A percentile compares a stretch with the other conserved stretches of the same genome.
Conservation (phyloP, 2,888 invertebrate genomes). For the Sinohyriopsis cumingii region DNA sequence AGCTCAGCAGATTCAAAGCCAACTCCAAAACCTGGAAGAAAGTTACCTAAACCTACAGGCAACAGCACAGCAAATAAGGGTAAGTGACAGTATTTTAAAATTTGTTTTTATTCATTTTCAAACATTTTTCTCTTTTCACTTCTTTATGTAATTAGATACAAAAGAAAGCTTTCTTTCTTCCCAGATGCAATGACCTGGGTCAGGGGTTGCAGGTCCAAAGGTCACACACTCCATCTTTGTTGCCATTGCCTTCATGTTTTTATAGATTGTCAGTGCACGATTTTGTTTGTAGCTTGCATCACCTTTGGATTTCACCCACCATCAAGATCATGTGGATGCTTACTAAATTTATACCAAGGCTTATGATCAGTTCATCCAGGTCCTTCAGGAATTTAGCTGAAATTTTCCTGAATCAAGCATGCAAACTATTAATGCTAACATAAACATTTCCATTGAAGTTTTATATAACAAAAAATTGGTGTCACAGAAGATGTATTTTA, state of each 20-base stretch:
- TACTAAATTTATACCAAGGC: too few relatives aligned
- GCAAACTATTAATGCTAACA: too few relatives aligned
- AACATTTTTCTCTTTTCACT: constrained; percentile 2
- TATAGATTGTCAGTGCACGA: constrained; percentile 1
- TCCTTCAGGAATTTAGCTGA: too few relatives aligned
- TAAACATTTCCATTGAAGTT: too few relatives aligned
- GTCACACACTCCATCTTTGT: constrained; percentile 45
- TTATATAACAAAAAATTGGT: too few relatives aligned
- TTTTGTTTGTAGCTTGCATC: not conserved
- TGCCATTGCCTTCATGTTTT: constrained; percentile 40
- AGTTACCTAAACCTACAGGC: constrained; percentile 91
- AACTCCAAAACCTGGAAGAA: constrained; percentile 91
- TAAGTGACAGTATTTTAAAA: constrained; percentile 42
- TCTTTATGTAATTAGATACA: constrained; percentile 1
- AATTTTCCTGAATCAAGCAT: too few relatives aligned
- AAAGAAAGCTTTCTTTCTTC: constrained; percentile 3
- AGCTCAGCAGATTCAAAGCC: constrained; percentile 85
- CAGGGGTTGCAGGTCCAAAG: constrained; percentile 45
- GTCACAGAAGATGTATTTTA: too few relatives aligned
- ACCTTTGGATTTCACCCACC: too few relatives aligned
- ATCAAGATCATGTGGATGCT: too few relatives aligned
- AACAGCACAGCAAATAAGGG: constrained; percentile 91
- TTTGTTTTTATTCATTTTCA: constrained; percentile 7
- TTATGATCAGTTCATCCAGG: too few relatives aligned
- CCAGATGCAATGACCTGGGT: constrained; percentile 25